These are phyloP conservation scores for Selene dorsalis DNA, from an alignment of 2,797 vertebrate genomes.

Conservation along the genomic window DNA sequence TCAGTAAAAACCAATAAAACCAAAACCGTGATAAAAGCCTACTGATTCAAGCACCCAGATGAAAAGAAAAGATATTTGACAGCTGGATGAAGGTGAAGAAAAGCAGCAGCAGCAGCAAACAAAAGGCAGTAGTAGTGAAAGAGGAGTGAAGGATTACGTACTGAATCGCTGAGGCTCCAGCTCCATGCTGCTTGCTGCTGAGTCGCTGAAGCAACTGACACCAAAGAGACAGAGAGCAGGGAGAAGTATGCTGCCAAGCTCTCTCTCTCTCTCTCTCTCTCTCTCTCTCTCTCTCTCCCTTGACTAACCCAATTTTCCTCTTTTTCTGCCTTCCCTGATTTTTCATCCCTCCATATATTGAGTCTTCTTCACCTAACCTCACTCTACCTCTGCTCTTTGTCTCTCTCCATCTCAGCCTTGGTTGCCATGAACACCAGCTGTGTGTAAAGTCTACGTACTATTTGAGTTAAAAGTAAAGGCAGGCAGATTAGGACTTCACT, in stretches of 20 bases:
- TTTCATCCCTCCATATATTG: slow-evolving; percentile 20
- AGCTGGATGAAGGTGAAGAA: background rate
- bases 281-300: slow-evolving; percentile 27
- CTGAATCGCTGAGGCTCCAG: slow-evolving; percentile 78
- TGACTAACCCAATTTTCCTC: slow-evolving; percentile 52
- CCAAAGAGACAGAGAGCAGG: slow-evolving; percentile 52
- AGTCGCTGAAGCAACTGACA: slow-evolving; percentile 72
- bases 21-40: background rate
- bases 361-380: slow-evolving; percentile 33
- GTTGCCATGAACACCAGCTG: slow-evolving; percentile 63
- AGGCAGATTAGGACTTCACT: background rate
- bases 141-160: slow-evolving; percentile 57
- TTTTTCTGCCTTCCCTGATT: slow-evolving; percentile 27
- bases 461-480: slow-evolving; percentile 4
- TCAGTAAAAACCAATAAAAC: slow-evolving; percentile 12
- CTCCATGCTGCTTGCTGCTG: slow-evolving; percentile 63
- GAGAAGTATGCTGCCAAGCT: slow-evolving; percentile 35
- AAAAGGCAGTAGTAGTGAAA: slow-evolving; percentile 21
- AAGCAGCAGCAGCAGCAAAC: background rate
- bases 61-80: background rate
- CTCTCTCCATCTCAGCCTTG: slow-evolving; percentile 25
- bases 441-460: slow-evolving; percentile 4
- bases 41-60: background rate
- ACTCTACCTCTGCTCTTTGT: background rate
- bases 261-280: slow-evolving; percentile 25